Percentiles rank a stretch among this genome's conserved stretches.
These are phyloP conservation scores for Loripinus fragilis DNA, from an alignment of 2,888 invertebrate genomes.

Conservation along the genomic window DNA sequence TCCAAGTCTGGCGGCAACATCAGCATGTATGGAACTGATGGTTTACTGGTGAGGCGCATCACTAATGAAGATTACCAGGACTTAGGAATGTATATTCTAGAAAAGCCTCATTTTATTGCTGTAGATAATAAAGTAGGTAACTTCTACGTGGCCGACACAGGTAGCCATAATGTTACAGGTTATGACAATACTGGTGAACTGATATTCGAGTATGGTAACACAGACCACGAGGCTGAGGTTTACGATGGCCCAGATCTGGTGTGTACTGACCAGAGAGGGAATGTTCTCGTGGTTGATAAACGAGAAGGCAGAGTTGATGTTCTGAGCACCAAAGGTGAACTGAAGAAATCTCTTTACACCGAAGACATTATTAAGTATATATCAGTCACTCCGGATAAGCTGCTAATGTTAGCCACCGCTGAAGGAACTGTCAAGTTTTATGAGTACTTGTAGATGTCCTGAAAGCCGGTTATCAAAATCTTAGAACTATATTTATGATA, in stretches of 20 bases:
- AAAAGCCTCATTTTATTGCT: constrained; percentile 72
- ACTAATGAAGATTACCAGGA: constrained; percentile 75
- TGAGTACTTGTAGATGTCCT: constrained; percentile 63
- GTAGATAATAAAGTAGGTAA: constrained; percentile 65
- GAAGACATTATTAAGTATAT: constrained; percentile 73
- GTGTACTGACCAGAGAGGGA: constrained; percentile 67
- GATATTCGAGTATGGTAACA: constrained; percentile 74
- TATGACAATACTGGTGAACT: constrained; percentile 69
- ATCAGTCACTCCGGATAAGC: constrained; percentile 70
- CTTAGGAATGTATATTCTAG: constrained; percentile 66
- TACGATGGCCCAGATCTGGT: constrained; percentile 77
- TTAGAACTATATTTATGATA: no score
- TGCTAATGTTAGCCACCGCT: constrained; percentile 70
- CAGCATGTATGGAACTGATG: constrained; percentile 69
- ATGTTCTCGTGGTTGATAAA: constrained; percentile 76
- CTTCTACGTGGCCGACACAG: constrained; percentile 74
- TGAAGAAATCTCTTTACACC: constrained; percentile 70
- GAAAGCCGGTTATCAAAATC: no score
- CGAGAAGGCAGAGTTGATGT: constrained; percentile 73
- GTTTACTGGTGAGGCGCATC: constrained; percentile 65
- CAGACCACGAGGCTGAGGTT: constrained; percentile 68
- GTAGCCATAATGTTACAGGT: constrained; percentile 71
- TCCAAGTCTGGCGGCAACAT: constrained; percentile 76
- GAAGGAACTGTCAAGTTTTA: constrained; percentile 73
- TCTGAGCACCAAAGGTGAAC: constrained; percentile 68